phyloP scores from a whole-genome alignment of 2,888 invertebrate genomes.

The Cheilosia soror region DNA sequence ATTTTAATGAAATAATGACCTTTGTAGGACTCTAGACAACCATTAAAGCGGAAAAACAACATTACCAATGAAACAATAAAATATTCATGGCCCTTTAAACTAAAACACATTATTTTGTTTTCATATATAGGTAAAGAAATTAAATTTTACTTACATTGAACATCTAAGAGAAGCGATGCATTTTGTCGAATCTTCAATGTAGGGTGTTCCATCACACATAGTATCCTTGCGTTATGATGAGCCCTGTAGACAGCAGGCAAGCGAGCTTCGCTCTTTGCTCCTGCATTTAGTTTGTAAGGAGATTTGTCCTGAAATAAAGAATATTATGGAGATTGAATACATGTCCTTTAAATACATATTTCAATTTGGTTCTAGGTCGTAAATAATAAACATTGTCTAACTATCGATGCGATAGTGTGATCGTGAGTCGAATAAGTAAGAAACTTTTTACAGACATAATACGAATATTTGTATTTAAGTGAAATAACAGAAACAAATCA shows the following conservation, averaged over 20 bases:
- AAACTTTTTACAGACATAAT: too few species aligned
- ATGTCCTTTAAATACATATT: too few species aligned
- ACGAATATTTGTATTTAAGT: too few species aligned
- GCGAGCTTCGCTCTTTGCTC: slow-evolving; percentile 87
- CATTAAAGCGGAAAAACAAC: too few species aligned
- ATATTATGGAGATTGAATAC: slow-evolving; percentile 6
- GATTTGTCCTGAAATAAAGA: slow-evolving; percentile 81
- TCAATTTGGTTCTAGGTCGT: too few species aligned
- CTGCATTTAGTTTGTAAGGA: slow-evolving; percentile 84
- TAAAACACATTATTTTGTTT: not conserved
- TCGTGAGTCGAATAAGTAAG: too few species aligned
- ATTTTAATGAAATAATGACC: not conserved
- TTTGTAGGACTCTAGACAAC: too few species aligned
- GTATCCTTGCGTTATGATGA: slow-evolving; percentile 93
- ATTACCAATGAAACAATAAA: too few species aligned
- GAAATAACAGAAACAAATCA: too few species aligned
- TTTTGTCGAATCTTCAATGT: slow-evolving; percentile 83
- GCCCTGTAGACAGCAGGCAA: slow-evolving; percentile 91
- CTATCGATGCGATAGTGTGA: too few species aligned
- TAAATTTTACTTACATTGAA: slow-evolving; percentile 82
- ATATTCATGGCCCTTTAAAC: too few species aligned
- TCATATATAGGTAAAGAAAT: not conserved
- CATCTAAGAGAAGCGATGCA: slow-evolving; percentile 83
- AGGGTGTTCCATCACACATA: slow-evolving; percentile 91
- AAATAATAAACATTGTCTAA: too few species aligned